Evolutionary conservation across 1,140 invertebrate species (phyloP).

Genomic region (Dendrolimus punctatus): DNA sequence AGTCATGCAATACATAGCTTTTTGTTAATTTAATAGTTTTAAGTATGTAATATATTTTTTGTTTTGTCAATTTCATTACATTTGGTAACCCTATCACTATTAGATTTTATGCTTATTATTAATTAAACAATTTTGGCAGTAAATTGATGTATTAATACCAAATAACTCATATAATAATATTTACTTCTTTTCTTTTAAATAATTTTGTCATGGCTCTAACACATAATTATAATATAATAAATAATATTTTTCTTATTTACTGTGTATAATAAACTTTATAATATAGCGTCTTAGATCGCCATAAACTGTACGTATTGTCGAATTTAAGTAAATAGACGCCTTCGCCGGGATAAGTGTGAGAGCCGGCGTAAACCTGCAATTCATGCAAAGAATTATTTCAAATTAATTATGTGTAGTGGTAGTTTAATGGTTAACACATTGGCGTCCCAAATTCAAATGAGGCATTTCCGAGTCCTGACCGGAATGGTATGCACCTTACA

Average conservation of each 20-base stretch:
- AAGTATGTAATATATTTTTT: no score
- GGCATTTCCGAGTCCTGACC: no score
- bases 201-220: conserved; percentile 24
- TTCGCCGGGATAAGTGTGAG: conserved; percentile 96
- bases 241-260: conserved; percentile 19
- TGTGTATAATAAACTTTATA: conserved; percentile 98
- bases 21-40: no score
- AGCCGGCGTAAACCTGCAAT: conserved; percentile 95
- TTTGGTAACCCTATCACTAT: no score
- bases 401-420: not conserved
- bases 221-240: conserved; percentile 9
- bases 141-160: conserved; percentile 6
- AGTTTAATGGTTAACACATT: not conserved
- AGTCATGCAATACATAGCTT: no score
- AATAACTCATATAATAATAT: conserved; percentile 14
- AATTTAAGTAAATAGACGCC: conserved; percentile 99
- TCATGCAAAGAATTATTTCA: not conserved
- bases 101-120: no score
- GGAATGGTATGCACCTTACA: no score
- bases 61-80: no score
- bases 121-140: conserved; percentile 13
- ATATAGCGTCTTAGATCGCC: conserved; percentile 99
- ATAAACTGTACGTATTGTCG: conserved; percentile 99
- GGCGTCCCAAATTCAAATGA: no score
- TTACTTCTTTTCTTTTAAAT: conserved; percentile 12